phyloP scores from a whole-genome alignment of 2,797 vertebrate genomes.

The Phoxinus dragarum region DNA sequence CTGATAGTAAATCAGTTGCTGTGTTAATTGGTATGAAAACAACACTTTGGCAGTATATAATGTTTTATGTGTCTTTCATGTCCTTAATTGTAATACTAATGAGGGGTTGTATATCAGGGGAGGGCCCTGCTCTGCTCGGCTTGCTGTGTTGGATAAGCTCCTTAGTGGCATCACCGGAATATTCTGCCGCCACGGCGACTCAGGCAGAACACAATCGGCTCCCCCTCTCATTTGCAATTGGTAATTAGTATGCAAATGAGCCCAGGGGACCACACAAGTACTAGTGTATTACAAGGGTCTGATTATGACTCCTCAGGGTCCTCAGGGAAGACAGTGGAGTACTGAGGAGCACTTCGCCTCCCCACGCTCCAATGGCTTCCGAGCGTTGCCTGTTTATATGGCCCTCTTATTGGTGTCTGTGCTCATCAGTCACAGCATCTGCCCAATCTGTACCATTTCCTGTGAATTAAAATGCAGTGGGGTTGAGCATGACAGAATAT shows the following conservation, averaged over 20 bases:
- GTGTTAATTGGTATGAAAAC: constrained; percentile 99
- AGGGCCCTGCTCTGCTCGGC: constrained; percentile 63
- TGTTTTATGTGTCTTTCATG: constrained; percentile 99
- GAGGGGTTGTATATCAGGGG: constrained; percentile 93
- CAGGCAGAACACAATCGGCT: constrained; percentile 67
- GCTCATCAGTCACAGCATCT: constrained; percentile 43
- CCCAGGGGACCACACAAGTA: constrained; percentile 99
- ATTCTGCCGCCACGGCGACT: constrained; percentile 72
- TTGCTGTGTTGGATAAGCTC: constrained; percentile 87
- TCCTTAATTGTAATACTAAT: constrained; percentile 99
- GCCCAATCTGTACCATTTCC: constrained; percentile 45
- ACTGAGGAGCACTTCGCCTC: constrained; percentile 60
- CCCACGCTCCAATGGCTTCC: constrained; percentile 47
- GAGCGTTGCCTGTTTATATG: constrained; percentile 45
- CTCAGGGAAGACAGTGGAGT: constrained; percentile 61
- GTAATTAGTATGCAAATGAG: constrained; percentile 99
- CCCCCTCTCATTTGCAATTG: constrained; percentile 96
- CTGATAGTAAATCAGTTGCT: constrained; percentile 92
- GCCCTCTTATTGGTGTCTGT: constrained; percentile 47
- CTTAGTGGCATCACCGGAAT: constrained; percentile 97
- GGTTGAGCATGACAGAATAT: constrained; percentile 53
- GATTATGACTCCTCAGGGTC: constrained; percentile 92
- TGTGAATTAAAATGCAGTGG: constrained; percentile 45
- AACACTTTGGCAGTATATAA: constrained; percentile 99
- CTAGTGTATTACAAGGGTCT: constrained; percentile 99